Base-by-base conservation (phyloP, 2,888 invertebrate genomes). In the Orchesella flavescens region DNA sequence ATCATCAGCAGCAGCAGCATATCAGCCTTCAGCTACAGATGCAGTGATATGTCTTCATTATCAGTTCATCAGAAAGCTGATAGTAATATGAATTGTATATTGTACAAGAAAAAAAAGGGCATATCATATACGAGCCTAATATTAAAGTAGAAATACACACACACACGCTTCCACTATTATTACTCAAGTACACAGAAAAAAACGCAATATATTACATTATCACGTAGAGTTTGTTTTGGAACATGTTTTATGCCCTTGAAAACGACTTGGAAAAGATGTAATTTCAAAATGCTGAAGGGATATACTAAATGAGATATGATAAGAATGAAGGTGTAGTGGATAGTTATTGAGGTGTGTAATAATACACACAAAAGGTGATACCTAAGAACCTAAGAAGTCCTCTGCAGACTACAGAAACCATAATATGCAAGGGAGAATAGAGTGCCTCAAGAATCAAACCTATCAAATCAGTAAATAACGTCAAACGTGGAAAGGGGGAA, bases 251-350 rank as follows among this genome's bases (percentile, higher is more conserved):
- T 79, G 79, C 79, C 79, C 79, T 79, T 79, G 79, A 79, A 79
- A 79, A 63, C 13, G 79, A 63, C 79, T 78, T 59, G 49, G 57
- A 66, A 53, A 61, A 71, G 71, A 63, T 63, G 79, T 79, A 79
- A 79, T 79, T 79, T 79, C 21, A 44, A 78, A 77, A 65, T 72
- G 79, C 79, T 79, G 63, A 63, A 72, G 79, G 78, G 79, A 71
- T 79, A 65, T 79, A 34, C 34, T 34, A 2, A 34, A 34, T 34
- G 7, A 4, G 34, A 34, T 34, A 34, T 34, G 34, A 34, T 34
- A n/a, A n/a, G n/a, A n/a, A n/a, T n/a, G n/a, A n/a, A n/a, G 34
- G 34, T 34, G 34, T 34, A 34, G 34, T 34, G 34, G 2, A 7
- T 34, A 34, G 34, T 34, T 34, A 34, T 34, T 34, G 34, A 34